Evolutionary conservation across 1,140 invertebrate species (phyloP).

Genomic region (Drosophila kikkawai): DNA sequence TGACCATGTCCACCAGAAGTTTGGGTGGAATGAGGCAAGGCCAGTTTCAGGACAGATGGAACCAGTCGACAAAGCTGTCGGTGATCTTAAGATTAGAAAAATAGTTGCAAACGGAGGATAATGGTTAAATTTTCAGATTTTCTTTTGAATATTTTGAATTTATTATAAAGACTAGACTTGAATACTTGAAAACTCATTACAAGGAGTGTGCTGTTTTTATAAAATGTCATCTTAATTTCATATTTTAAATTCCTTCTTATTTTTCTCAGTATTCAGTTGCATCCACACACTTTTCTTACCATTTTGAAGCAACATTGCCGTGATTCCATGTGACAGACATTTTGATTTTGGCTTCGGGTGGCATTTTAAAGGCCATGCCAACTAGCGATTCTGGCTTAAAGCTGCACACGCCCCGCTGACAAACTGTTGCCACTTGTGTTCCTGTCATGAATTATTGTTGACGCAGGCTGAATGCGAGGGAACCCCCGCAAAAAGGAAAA

Average conservation of each 20-base stretch:
- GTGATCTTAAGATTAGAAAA: neutral
- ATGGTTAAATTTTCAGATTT: too few species aligned
- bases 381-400: conserved; percentile 44
- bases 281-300: neutral
- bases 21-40: neutral
- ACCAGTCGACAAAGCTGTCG: neutral
- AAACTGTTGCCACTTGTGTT: conserved; percentile 82
- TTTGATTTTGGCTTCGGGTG: conserved; percentile 52
- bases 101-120: neutral
- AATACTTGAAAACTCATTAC: neutral
- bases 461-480: conserved; percentile 37
- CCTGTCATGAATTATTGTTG: conserved; percentile 80
- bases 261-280: neutral
- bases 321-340: conserved; percentile 60
- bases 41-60: neutral
- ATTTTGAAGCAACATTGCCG: neutral
- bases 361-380: conserved; percentile 49
- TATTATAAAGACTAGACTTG: too few species aligned
- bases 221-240: neutral
- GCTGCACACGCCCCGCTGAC: conserved; percentile 65
- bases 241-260: too few species aligned
- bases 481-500: conserved; percentile 41
- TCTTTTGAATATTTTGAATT: too few species aligned
- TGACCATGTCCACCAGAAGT: neutral
- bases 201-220: too few species aligned